Conservation (phyloP, 2,113 vertebrate species). For the Brachyhypopomus occidentalis region DNA sequence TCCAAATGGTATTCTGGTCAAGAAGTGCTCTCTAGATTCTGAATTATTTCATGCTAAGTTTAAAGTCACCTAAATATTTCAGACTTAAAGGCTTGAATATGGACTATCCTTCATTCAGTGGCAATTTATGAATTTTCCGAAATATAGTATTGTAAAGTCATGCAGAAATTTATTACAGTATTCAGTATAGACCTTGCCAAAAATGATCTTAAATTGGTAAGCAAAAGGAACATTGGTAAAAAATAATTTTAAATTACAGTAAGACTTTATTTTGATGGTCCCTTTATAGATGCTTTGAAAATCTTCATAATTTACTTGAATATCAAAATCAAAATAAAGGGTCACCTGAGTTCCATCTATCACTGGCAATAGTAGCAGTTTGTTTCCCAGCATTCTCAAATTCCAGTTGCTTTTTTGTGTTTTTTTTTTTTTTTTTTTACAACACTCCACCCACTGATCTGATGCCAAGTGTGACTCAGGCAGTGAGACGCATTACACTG, state of each 20-base stretch:
- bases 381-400: not conserved
- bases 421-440: not conserved
- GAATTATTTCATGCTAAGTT: too few relatives aligned
- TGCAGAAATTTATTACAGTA: not conserved
- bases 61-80: too few relatives aligned
- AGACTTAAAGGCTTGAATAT: not conserved
- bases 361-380: not conserved
- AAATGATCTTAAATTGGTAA: too few relatives aligned
- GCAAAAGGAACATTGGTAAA: too few relatives aligned
- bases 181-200: not conserved
- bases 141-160: not conserved
- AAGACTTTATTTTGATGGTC: too few relatives aligned
- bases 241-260: too few relatives aligned
- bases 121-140: not conserved
- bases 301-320: too few relatives aligned
- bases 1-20: not conserved
- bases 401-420: too few relatives aligned
- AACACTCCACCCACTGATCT: slow-evolving; percentile 10
- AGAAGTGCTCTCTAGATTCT: not conserved
- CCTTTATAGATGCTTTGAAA: too few relatives aligned
- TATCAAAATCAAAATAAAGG: too few relatives aligned
- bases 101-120: not conserved
- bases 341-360: not conserved
- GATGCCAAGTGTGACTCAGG: slow-evolving; percentile 56
- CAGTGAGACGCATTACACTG: slow-evolving; percentile 35